Evolutionary conservation across 1,140 invertebrate genomes (phyloP).

Genomic region (Microvelia longipes): DNA sequence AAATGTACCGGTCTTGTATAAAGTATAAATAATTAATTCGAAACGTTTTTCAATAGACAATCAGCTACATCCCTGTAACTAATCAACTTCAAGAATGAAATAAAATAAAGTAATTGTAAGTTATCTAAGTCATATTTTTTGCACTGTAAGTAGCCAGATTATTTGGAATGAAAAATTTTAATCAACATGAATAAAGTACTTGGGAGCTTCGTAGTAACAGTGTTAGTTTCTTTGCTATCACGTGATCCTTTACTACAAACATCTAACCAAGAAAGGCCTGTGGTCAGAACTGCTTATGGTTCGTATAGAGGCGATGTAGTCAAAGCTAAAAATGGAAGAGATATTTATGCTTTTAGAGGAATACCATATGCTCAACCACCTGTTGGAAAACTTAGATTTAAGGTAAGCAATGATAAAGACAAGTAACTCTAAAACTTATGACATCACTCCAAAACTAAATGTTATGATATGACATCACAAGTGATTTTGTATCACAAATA

Average conservation of each 20-base stretch:
- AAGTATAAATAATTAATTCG: too few species aligned
- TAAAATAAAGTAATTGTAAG: neutral
- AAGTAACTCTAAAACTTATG: too few species aligned
- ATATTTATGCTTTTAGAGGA: constrained; percentile 18
- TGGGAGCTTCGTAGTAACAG: neutral
- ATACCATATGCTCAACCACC: constrained; percentile 21
- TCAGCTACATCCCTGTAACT: too few species aligned
- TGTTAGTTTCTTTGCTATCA: neutral
- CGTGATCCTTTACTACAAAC: neutral
- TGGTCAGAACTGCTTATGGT: constrained; percentile 23
- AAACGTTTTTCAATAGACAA: too few species aligned
- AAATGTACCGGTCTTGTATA: too few species aligned
- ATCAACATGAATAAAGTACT: neutral
- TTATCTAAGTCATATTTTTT: neutral
- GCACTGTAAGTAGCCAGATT: neutral
- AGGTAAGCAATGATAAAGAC: too few species aligned
- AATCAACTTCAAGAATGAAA: too few species aligned
- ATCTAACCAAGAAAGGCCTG: neutral
- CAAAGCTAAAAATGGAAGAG: constrained; percentile 29
- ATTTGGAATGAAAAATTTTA: neutral
- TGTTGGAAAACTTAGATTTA: constrained; percentile 18
- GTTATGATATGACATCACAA: neutral
- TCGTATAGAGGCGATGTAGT: constrained; percentile 28
- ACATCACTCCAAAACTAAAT: neutral
- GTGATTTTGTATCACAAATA: neutral